Evolutionary conservation across 2,113 vertebrate species (phyloP).

Genomic region (Numida meleagris): DNA sequence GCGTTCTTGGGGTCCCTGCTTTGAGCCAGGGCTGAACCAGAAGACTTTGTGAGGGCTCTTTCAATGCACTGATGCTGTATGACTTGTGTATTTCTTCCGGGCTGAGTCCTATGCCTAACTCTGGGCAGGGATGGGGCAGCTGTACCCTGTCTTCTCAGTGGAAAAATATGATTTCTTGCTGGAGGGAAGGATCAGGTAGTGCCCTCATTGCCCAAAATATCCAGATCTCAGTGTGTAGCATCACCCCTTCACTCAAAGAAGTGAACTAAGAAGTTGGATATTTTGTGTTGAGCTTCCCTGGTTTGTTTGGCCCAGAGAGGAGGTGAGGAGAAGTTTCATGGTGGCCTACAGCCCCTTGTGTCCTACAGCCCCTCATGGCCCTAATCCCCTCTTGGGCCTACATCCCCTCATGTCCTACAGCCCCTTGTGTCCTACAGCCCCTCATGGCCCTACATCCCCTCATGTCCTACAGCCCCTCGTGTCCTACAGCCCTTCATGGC

Average conservation of each 20-base stretch:
- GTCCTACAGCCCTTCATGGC: no score
- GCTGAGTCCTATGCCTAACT: background rate
- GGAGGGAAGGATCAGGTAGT: background rate
- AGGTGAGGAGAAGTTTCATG: no score
- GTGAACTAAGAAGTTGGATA: background rate
- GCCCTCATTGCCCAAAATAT: no score
- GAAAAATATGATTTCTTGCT: background rate
- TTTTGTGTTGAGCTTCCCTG: background rate
- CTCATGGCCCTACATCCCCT: no score
- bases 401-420: no score
- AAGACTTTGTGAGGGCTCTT: background rate
- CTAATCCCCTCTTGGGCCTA: no score
- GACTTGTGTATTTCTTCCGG: background rate
- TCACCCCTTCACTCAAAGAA: background rate
- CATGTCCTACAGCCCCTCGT: no score
- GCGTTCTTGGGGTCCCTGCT: background rate
- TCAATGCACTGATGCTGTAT: rapidly evolving
- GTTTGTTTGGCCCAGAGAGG: no score
- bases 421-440: no score
- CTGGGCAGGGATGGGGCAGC: rapidly evolving
- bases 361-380: no score
- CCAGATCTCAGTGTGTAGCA: background rate
- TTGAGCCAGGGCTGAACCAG: background rate
- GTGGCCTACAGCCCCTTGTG: no score
- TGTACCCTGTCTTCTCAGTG: background rate